phyloP scores from a whole-genome alignment of 2,113 vertebrate species.

The Sapajus apella region DNA sequence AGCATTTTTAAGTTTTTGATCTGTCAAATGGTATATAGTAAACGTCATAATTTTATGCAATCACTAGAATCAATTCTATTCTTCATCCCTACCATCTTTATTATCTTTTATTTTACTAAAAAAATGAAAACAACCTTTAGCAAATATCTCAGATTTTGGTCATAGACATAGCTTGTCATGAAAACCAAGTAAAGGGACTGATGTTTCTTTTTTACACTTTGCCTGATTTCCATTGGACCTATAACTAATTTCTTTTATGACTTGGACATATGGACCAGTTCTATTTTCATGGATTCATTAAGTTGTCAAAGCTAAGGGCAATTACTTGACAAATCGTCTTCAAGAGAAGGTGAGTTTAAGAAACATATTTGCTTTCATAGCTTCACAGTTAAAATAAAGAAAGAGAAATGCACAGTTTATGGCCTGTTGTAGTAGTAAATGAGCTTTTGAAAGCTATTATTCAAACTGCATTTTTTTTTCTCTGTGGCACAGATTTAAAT shows the following conservation, averaged over 20 bases:
- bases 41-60: background rate
- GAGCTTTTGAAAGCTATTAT: background rate
- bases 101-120: background rate
- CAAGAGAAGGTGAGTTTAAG: conserved; percentile 32
- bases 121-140: background rate
- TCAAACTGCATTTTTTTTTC: background rate
- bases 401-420: background rate
- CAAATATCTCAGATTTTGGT: background rate
- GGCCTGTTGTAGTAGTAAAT: background rate
- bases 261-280: background rate
- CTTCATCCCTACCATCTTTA: background rate
- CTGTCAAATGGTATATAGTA: background rate
- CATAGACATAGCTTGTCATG: background rate
- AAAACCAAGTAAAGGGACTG: background rate
- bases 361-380: conserved; percentile 31
- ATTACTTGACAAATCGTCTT: conserved; percentile 45
- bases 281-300: conserved; percentile 15
- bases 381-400: conserved; percentile 40
- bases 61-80: background rate
- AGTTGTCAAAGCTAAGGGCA: conserved; percentile 27
- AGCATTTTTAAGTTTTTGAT: conserved; percentile 28
- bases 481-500: background rate
- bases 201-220: background rate
- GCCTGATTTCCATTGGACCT: background rate
- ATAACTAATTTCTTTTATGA: background rate